Conservation (phyloP, 2,113 vertebrate genomes). For the Sorex fumeus region DNA sequence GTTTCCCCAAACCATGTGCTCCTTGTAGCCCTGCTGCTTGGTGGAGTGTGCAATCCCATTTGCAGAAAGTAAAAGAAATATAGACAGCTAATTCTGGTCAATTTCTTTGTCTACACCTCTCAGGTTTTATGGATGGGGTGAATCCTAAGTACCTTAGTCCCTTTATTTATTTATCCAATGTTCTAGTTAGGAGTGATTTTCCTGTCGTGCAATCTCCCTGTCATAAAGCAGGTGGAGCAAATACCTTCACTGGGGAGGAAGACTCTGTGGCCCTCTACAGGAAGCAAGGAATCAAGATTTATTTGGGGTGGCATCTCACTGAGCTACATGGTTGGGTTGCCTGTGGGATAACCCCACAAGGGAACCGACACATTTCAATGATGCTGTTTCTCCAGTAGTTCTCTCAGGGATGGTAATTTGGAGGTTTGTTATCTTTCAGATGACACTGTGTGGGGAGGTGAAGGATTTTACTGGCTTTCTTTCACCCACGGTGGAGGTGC, state of each 20-base stretch:
- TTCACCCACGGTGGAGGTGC: neutral
- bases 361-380: neutral
- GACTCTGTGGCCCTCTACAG: neutral
- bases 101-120: neutral
- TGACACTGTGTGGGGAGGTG: neutral
- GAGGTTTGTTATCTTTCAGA: conserved; percentile 6
- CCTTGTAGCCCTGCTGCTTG: neutral
- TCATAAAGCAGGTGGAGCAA: conserved; percentile 13
- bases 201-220: neutral
- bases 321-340: neutral
- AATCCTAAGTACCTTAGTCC: neutral
- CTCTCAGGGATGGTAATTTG: neutral
- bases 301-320: neutral
- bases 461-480: neutral
- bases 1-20: neutral
- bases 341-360: neutral
- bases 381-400: neutral
- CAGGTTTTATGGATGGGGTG: neutral
- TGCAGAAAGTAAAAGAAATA: conserved; percentile 31
- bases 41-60: neutral
- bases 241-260: neutral
- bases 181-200: conserved; percentile 24
- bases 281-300: neutral
- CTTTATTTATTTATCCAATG: conserved; percentile 26
- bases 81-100: neutral